Base-by-base conservation (phyloP, 2,797 vertebrate genomes). In the Sciurus vulgaris region DNA sequence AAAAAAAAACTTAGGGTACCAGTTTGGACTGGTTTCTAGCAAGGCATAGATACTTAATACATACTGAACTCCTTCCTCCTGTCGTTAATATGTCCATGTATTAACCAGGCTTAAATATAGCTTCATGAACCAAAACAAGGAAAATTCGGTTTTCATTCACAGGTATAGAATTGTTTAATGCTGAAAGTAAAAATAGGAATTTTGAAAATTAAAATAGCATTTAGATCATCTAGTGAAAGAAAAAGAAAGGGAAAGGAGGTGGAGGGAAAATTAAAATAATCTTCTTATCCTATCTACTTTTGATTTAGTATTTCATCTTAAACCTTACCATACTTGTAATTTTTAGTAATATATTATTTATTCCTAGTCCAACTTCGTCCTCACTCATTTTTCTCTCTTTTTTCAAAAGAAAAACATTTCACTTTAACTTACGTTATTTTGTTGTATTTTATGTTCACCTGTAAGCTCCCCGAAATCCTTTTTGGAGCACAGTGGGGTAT, bases 361-460 rank as follows among this genome's bases (percentile, higher is more conserved):
- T 92, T 77, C 41, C 35, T 83, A 74, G 4, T 28, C 17, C 74
- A 86, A 79, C 89, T 93, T 89, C 92, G 84, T 67, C 33, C 77
- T 96, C 33, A n/a, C n/a, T 76, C 76, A 70, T 90, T 92, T 91
- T 82, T 79, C 76, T 90, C 76, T 95, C 76, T 82, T 73, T 49
- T 90, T 88, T 89, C 65, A 91, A 47, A 47, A 47, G 9, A 47
- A 47, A 47, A 47, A 47, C 7, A 47, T 7, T 63, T 90, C 69
- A n/a, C 91, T 91, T 93, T 93, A 92, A 84, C 72, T 96, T 85
- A 85, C 49, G 44, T 82, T 93, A 47, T 82, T 87, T 91, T 79
- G 44, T 59, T 87, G 14, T 79, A 88, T 91, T 97, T 97, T 94
- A 96, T 79, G 59, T 88, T 92, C 51, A 72, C 83, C 44, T 51